A percentile compares a stretch with the other conserved stretches of the same genome.
phyloP scores from a whole-genome alignment of 1,140 invertebrate species.

The Eubasilissa regina region DNA sequence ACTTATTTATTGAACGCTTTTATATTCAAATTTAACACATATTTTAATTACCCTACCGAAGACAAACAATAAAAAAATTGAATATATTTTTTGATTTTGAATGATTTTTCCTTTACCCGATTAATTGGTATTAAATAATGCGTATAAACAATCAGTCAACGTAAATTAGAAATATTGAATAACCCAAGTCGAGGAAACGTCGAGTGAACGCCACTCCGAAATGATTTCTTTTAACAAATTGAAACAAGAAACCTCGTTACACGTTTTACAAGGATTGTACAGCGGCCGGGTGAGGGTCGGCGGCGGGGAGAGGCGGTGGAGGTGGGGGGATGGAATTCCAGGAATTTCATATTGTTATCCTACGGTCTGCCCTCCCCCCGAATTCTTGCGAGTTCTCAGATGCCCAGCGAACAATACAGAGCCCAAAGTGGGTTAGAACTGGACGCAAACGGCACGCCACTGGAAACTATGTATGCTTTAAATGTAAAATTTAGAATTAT shows the following conservation, averaged over 20 bases:
- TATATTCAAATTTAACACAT: too few species aligned
- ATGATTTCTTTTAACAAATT: constrained; percentile 21
- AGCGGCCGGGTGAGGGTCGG: not conserved
- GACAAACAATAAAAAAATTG: too few species aligned
- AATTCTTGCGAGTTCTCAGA: constrained; percentile 29
- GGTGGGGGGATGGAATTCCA: constrained; percentile 17
- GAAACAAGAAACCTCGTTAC: constrained; percentile 27
- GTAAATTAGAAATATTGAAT: not conserved
- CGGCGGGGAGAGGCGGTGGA: not conserved
- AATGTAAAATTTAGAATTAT: too few species aligned
- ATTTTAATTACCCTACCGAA: too few species aligned
- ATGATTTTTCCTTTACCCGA: too few species aligned
- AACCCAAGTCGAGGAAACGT: not conserved
- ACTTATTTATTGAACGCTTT: too few species aligned
- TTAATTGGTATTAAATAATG: too few species aligned
- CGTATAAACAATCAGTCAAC: too few species aligned
- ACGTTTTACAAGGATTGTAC: not conserved
- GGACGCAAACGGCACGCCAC: not conserved
- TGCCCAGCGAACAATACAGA: constrained; percentile 6
- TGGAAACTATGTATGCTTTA: not conserved
- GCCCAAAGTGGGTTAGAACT: constrained; percentile 9
- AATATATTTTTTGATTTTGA: too few species aligned
- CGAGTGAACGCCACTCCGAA: not conserved
- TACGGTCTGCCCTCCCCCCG: constrained; percentile 2
- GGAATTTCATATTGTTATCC: constrained; percentile 49